Conservation (phyloP, 2,113 vertebrate genomes). For the Hippocampus comes region DNA sequence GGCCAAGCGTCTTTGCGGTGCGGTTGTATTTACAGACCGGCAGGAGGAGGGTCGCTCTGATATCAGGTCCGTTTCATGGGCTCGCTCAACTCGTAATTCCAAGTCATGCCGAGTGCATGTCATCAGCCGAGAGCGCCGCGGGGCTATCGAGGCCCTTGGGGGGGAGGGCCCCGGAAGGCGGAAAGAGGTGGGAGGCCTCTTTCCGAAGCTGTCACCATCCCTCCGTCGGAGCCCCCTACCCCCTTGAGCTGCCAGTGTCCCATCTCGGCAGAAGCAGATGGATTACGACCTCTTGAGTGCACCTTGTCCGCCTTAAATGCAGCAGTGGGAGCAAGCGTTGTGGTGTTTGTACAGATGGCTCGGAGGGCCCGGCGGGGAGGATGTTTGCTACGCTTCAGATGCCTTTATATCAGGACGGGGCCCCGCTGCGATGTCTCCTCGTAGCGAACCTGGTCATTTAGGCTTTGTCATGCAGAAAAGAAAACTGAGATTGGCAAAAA, state of each 20-base stretch:
- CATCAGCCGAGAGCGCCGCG: conserved; percentile 21
- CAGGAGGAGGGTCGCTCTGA: conserved; percentile 27
- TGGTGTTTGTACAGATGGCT: conserved; percentile 58
- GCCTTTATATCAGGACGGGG: conserved; percentile 17
- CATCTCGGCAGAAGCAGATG: conserved; percentile 43
- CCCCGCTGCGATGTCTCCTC: conserved; percentile 1
- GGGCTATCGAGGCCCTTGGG: conserved; percentile 29
- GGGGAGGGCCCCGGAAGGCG: conserved; percentile 25
- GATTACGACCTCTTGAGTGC: conserved; percentile 57
- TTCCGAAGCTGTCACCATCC: conserved; percentile 50
- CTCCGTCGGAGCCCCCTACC: conserved; percentile 34
- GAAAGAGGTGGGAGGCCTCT: conserved; percentile 35
- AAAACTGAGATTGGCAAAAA: conserved; percentile 39
- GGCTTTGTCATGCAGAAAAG: conserved; percentile 56
- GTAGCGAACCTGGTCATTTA: conserved; percentile 31
- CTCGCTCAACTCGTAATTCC: neutral
- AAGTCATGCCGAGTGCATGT: conserved; percentile 41
- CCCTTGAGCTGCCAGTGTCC: conserved; percentile 37
- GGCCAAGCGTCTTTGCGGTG: conserved; percentile 25
- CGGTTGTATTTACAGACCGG: conserved; percentile 50
- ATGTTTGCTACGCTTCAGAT: conserved; percentile 35
- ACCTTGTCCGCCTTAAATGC: conserved; percentile 36
- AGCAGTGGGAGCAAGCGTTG: conserved; percentile 34
- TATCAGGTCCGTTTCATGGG: conserved; percentile 28
- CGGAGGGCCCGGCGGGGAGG: conserved; percentile 20